A percentile compares a stretch with the other conserved stretches of the same genome.
These are phyloP conservation scores for Pectinophora gossypiella DNA, from an alignment of 1,140 invertebrate genomes.

Conservation along the genomic window DNA sequence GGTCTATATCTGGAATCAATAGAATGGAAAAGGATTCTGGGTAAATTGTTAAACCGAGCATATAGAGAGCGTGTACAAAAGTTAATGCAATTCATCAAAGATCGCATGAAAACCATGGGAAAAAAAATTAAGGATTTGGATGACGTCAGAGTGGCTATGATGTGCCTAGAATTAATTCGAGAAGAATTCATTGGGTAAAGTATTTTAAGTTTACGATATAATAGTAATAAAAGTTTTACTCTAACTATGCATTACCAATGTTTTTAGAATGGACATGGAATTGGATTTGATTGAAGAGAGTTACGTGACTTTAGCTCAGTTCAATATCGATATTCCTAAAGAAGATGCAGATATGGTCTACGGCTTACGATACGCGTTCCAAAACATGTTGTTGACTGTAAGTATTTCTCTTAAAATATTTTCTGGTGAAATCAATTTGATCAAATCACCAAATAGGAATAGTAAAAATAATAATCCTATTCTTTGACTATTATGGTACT, in stretches of 20 bases:
- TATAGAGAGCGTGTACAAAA: constrained; percentile 80
- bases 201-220: neutral
- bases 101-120: constrained; percentile 79
- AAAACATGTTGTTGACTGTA: constrained; percentile 84
- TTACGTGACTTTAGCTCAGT: constrained; percentile 83
- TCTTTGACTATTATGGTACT: too few relatives aligned
- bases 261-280: constrained; percentile 82
- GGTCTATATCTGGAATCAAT: constrained; percentile 82
- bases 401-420: too few relatives aligned
- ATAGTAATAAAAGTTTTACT: neutral
- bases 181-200: constrained; percentile 81
- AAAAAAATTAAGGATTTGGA: constrained; percentile 84
- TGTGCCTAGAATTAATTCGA: constrained; percentile 84
- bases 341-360: constrained; percentile 89
- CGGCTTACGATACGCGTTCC: constrained; percentile 85
- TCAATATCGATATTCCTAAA: constrained; percentile 82
- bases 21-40: constrained; percentile 83
- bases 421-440: too few relatives aligned
- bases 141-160: constrained; percentile 84
- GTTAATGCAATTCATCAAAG: constrained; percentile 82
- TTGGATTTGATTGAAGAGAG: constrained; percentile 87
- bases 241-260: neutral
- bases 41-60: constrained; percentile 76
- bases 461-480: too few relatives aligned
- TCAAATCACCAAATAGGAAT: too few relatives aligned